A percentile compares a stretch with the other conserved stretches of the same genome.
Conservation (phyloP, 1,140 invertebrate genomes). For the Scylla paramamosain region DNA sequence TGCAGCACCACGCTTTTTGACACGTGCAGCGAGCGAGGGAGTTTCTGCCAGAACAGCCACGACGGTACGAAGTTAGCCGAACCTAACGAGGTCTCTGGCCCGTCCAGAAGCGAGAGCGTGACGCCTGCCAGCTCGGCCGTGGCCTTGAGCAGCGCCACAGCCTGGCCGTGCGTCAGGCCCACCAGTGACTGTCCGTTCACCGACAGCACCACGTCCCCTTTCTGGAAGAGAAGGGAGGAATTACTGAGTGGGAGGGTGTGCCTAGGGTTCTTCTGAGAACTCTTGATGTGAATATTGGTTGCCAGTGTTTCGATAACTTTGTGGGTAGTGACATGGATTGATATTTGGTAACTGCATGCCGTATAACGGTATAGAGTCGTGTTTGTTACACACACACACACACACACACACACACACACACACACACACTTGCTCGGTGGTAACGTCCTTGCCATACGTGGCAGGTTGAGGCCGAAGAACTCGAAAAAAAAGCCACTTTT, state of each 20-base stretch:
- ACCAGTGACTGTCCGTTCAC: slow-evolving; percentile 81
- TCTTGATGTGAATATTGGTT: too few species aligned
- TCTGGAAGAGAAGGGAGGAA: slow-evolving; percentile 79
- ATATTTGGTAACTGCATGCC: too few species aligned
- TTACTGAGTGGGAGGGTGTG: background rate
- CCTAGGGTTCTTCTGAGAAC: too few species aligned
- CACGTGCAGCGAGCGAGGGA: slow-evolving; percentile 82
- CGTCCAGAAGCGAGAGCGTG: slow-evolving; percentile 81
- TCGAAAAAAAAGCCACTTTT: too few species aligned
- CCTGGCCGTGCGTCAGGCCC: slow-evolving; percentile 81
- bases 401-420: too few species aligned
- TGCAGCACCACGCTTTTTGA: slow-evolving; percentile 81
- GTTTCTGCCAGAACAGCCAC: slow-evolving; percentile 83
- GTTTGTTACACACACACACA: background rate
- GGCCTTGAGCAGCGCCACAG: slow-evolving; percentile 81
- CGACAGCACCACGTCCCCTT: slow-evolving; percentile 82
- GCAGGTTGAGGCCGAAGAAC: too few species aligned
- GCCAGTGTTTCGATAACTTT: too few species aligned
- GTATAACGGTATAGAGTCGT: too few species aligned
- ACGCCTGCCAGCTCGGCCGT: slow-evolving; percentile 79
- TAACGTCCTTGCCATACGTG: too few species aligned
- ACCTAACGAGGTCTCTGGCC: slow-evolving; percentile 81
- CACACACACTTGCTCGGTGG: too few species aligned
- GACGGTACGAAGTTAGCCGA: slow-evolving; percentile 82
- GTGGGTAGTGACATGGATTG: too few species aligned